Conservation (phyloP, 2,797 vertebrate genomes). For the Lepus oiostolus region DNA sequence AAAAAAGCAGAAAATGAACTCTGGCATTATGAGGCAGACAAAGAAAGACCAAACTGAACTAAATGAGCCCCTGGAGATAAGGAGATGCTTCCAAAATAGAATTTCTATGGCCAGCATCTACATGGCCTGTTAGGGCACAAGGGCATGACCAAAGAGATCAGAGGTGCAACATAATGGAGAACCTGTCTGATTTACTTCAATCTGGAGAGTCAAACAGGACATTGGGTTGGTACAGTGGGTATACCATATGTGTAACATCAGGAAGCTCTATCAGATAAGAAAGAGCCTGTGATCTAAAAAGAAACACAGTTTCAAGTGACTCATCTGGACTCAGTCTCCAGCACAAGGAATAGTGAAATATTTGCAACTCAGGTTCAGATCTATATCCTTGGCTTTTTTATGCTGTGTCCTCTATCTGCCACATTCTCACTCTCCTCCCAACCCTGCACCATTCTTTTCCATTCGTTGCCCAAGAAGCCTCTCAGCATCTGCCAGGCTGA, state of each 20-base stretch:
- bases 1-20: not conserved
- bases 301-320: not conserved
- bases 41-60: not conserved
- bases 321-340: not conserved
- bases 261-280: not conserved
- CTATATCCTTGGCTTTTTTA: not conserved
- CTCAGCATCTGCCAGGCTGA: not conserved
- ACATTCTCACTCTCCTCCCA: not conserved
- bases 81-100: not conserved
- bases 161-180: not conserved
- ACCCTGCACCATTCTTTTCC: not conserved
- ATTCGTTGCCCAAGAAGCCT: not conserved
- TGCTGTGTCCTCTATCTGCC: not conserved
- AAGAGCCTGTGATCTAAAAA: not conserved
- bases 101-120: not conserved
- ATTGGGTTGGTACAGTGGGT: not conserved
- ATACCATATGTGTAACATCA: not conserved
- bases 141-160: not conserved
- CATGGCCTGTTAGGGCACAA: not conserved
- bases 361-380: not conserved
- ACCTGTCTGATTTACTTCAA: not conserved
- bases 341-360: not conserved
- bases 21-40: not conserved
- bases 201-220: not conserved
- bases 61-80: not conserved